Base-by-base conservation (phyloP, 1,140 invertebrate genomes). In the Plutomurus gul region DNA sequence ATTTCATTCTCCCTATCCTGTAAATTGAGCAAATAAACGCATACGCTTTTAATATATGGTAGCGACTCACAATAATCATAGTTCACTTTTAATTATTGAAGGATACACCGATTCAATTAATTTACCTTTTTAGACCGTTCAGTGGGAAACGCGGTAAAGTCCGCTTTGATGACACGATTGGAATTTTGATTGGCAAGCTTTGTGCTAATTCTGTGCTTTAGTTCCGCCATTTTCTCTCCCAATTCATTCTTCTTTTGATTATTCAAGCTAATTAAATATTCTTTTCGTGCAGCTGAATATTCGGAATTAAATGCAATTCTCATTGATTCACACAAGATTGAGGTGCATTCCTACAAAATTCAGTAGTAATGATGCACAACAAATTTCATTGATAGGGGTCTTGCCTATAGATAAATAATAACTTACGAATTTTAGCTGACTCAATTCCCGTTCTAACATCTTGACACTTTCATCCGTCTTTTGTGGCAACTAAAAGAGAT, bases 171-270 rank as follows among this genome's bases (percentile, higher is more conserved):
- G 0, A 82, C 77, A 60, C 22, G 20, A 13, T 18, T 25, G n/a
- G 47, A 40, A 8, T 80, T 79, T 16, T 71, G 37, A 5, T 80
- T 51, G 25, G 80, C 76, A 30, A 78, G 20, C n/a, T 39, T 49
- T 20, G 37, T 20, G 8, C 47, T 76, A 11, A 82, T 82, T 70
- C 47, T 78, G 39, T 83, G 78, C 20, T 83, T 81, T 6, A 83
- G 33, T 7, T 80, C 46, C 1, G 76, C 72, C 75, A 83, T 80
- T 65, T 79, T 83, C 27, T 81, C 72, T 7, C 40, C 43, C 5
- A 83, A 22, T 49, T 78, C 37, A 16, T 1, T 25, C 33, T 81
- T 83, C 27, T 75, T 71, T 22, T 46, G 18, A 20, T 81, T 47
- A 16, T 80, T 80, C 11, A 65, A 13, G n/a, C 22, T 51, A 4